Percentiles rank a stretch among this genome's conserved stretches.
Conservation (phyloP, 1,140 invertebrate genomes). For the Drosophila setifemur region DNA sequence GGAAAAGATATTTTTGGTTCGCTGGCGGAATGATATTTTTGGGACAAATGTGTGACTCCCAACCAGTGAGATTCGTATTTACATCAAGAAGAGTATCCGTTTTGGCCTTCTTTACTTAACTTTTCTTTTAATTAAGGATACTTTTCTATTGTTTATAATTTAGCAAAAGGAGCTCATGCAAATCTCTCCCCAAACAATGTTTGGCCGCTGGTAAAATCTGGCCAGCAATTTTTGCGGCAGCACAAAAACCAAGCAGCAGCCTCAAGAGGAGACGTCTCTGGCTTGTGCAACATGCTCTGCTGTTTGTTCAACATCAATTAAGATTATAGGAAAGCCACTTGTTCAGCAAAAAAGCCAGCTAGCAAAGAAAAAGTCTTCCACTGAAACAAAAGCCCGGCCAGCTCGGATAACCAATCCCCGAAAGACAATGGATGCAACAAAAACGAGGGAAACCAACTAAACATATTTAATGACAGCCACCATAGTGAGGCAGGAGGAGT, state of each 20-base stretch:
- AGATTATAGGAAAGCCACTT: constrained; percentile 47
- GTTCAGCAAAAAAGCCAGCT: constrained; percentile 15
- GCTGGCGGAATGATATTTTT: constrained; percentile 39
- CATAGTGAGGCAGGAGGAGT: not conserved
- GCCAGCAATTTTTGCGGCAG: constrained; percentile 1
- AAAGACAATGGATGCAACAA: constrained; percentile 45
- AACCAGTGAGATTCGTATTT: constrained; percentile 24
- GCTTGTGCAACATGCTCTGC: constrained; percentile 25
- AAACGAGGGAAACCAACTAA: constrained; percentile 37
- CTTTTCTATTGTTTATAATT: constrained; percentile 22
- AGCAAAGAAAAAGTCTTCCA: constrained; percentile 44
- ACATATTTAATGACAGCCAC: constrained; percentile 55
- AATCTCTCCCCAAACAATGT: constrained; percentile 35
- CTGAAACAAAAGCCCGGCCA: constrained; percentile 40
- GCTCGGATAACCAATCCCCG: constrained; percentile 36
- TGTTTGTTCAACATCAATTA: constrained; percentile 58
- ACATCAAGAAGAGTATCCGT: constrained; percentile 13
- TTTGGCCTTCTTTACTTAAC: not conserved
- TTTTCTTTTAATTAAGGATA: constrained; percentile 6
- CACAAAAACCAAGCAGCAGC: constrained; percentile 9
- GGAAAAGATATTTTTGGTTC: constrained; percentile 33
- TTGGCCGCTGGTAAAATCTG: constrained; percentile 6
- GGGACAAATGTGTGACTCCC: constrained; percentile 35
- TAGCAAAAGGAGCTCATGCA: constrained; percentile 15
- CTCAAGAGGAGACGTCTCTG: constrained; percentile 28